Base-by-base conservation (phyloP, 2,888 invertebrate genomes). In the Noctua janthe region DNA sequence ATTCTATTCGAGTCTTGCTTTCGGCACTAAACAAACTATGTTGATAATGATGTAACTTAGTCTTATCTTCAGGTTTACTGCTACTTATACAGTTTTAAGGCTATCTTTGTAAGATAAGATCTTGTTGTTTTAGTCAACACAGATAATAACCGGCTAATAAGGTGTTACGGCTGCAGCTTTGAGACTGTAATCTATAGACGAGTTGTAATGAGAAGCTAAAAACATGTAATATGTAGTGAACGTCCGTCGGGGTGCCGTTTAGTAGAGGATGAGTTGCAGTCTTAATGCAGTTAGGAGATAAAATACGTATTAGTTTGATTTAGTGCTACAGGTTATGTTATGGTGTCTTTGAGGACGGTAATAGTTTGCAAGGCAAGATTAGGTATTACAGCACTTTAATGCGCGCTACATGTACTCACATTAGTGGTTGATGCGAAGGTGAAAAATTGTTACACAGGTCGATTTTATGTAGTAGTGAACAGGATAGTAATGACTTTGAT, bases 61-160 rank as follows among this genome's bases (percentile, higher is more conserved):
- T 23, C 3, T 78, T 59, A 81, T 76, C 84, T 81, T 54, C 6
- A 13, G 47, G 70, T 74, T 81, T 39, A 81, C 64, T 78, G 54
- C 71, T 59, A 74, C 43, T 84, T 76, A 39, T 15, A 11, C 62
- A 70, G 84, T 62, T 56, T 76, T 78, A 85, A 66, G 76, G 71
- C 76, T 86, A 81, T 87, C 77, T 78, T 73, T 39, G 17, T 62
- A 7, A 84, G 84, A 87, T 81, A 71, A 84, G 64, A 76, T 84
- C 72, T 39, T 70, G 74, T 85, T 86, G 71, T 77, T 73, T 80
- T 62, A 77, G 75, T 71, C 51, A 81, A 77, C 73, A 76, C 39
- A 43, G 77, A 74, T 81, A 84, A 64, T 73, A 76, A 67, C 74
- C 56, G 51, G 64, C 66, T 82, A 82, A 82, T 76, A 80, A 75